Percentiles rank a stretch among this genome's conserved stretches.
Evolutionary conservation across 2,113 vertebrate species (phyloP).

Genomic region (Atractosteus spatula): DNA sequence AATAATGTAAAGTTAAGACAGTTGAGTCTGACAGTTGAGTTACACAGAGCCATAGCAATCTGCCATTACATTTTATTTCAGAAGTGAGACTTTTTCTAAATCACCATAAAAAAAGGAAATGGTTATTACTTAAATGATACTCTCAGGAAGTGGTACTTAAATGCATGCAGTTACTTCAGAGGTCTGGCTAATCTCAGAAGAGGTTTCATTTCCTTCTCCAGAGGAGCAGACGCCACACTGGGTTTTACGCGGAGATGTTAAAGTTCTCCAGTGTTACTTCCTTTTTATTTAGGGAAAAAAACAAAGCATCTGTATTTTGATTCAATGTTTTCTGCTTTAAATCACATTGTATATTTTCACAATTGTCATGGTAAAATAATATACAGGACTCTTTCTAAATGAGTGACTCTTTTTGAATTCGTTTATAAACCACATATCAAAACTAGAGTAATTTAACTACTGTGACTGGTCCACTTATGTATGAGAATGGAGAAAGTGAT

Average conservation of each 20-base stretch:
- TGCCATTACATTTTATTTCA: background rate
- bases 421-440: too few relatives aligned
- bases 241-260: background rate
- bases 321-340: too few relatives aligned
- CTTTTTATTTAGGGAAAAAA: background rate
- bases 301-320: background rate
- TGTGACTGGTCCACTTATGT: too few relatives aligned
- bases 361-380: too few relatives aligned
- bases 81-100: background rate
- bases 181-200: slow-evolving; percentile 6
- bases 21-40: too few relatives aligned
- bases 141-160: background rate
- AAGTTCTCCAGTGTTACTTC: background rate
- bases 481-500: too few relatives aligned
- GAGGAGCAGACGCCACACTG: background rate
- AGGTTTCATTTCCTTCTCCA: slow-evolving; percentile 1
- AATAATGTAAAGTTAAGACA: too few relatives aligned
- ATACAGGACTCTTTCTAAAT: too few relatives aligned
- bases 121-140: background rate
- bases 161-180: slow-evolving; percentile 2
- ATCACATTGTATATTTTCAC: too few relatives aligned
- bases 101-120: background rate
- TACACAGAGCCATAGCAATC: background rate
- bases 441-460: too few relatives aligned
- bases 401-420: too few relatives aligned